These are phyloP conservation scores for Dipodomys stephensi DNA, from an alignment of 2,113 vertebrate genomes.

Conservation along the genomic window DNA sequence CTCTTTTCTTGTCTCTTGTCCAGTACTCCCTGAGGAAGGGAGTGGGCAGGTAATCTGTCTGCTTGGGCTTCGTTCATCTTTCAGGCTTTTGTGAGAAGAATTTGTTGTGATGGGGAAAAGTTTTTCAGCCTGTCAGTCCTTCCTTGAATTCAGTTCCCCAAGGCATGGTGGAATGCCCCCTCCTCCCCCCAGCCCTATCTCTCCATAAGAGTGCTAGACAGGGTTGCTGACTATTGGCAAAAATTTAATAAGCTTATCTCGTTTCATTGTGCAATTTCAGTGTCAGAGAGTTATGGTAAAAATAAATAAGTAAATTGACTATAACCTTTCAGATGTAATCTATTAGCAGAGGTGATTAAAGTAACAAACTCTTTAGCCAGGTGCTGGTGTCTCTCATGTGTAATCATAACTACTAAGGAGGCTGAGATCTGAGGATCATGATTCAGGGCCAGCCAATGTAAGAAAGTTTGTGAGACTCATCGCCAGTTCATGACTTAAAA, in stretches of 20 bases:
- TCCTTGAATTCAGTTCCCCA: background rate
- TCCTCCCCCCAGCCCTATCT: no score
- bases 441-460: no score
- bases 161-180: constrained; percentile 22
- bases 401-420: no score
- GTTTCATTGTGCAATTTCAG: constrained; percentile 42
- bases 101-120: background rate
- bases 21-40: background rate
- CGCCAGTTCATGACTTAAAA: no score
- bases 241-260: background rate
- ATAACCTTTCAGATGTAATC: constrained; percentile 39
- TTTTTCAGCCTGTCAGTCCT: background rate
- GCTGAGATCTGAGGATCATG: no score
- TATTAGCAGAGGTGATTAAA: background rate
- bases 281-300: background rate
- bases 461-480: no score
- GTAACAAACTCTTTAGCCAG: no score
- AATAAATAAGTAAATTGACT: background rate
- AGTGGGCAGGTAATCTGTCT: no score
- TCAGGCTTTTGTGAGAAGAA: constrained; percentile 27
- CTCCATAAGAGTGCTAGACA: background rate
- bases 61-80: background rate
- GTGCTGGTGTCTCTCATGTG: no score
- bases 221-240: background rate
- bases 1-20: constrained; percentile 11